Evolutionary conservation across 2,888 invertebrate genomes (phyloP), one percentile per base, ranked within the genome.

Genomic region (Napeogenes inachia): DNA sequence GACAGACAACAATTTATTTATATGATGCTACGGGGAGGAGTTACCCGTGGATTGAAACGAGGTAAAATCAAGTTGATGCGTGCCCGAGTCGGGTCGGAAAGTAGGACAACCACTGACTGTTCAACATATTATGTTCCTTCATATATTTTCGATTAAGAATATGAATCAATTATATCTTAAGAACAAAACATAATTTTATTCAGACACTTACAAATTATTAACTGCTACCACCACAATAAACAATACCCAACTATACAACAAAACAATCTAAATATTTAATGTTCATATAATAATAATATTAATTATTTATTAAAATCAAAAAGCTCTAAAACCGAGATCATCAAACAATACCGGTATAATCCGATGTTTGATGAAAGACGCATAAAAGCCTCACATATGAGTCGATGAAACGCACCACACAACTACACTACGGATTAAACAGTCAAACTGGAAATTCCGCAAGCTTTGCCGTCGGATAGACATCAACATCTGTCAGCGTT

Each of bases 1-100:
- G 87, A 84, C 86, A 81, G 82, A 79, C 87, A 83, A 89, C 89
- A 90, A 90, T 90, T 89, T 90, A 89, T 90, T 89, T 90, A 88
- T 90, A 90, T 89, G 89, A 87, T 82, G 84, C 89, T 84, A 86
- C 75, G 74, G 89, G 89, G 89, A 87, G 85, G 85, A 86, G 82
- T 89, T 89, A 86, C 78, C 85, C 83, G 74, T 79, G 76, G 82
- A 84, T 77, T 75, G 76, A 81, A 81, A 80, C 82, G 82, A 84
- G 86, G 82, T 82, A 78, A 81, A 88, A 89, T 89, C 86, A 84
- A 87, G 82, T 87, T 87, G 87, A 86, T 87, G 81, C 81, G 83
- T 82, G 78, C 78, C 76, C 75, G 76, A 47, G 35, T 46, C 57
- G 63, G 45, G 54, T 42, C 33, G 60, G 56, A 38, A 61, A 57